Evolutionary conservation across 2,113 vertebrate species (phyloP).

Genomic region (Platysternon megacephalum): DNA sequence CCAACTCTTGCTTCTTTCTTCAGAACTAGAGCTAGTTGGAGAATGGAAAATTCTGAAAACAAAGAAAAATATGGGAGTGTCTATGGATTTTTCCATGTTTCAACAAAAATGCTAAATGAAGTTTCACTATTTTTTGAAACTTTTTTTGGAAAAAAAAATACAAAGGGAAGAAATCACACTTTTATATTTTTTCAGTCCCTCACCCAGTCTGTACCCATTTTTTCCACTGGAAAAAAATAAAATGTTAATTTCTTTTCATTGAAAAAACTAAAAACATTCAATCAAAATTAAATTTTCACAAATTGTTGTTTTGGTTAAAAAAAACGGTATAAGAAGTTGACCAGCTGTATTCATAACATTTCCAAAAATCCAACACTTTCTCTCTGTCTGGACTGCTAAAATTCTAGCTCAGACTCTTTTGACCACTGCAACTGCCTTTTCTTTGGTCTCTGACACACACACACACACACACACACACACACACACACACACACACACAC

Average conservation of each 20-base stretch:
- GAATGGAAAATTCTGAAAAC: not conserved
- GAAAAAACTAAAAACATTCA: not conserved
- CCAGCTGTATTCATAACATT: not conserved
- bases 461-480: too few relatives aligned
- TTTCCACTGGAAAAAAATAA: not conserved
- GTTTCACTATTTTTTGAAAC: not conserved
- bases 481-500: too few relatives aligned
- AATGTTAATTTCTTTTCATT: not conserved
- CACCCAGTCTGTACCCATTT: not conserved
- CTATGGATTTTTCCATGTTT: not conserved
- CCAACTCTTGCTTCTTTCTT: conserved; percentile 21
- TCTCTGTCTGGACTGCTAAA: not conserved
- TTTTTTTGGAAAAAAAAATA: not conserved
- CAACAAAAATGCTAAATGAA: not conserved
- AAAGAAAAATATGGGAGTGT: fast-evolving
- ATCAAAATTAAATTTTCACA: not conserved
- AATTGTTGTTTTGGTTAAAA: not conserved
- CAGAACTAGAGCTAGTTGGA: not conserved
- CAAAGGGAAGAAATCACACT: not conserved
- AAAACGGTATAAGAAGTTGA: not conserved
- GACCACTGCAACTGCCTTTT: not conserved
- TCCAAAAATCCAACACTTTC: not conserved
- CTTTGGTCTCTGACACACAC: not conserved
- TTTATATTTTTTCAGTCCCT: not conserved
- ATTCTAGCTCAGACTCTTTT: not conserved